Conservation (phyloP, 1,140 invertebrate genomes). For the Scaptodrosophila lebanonensis region DNA sequence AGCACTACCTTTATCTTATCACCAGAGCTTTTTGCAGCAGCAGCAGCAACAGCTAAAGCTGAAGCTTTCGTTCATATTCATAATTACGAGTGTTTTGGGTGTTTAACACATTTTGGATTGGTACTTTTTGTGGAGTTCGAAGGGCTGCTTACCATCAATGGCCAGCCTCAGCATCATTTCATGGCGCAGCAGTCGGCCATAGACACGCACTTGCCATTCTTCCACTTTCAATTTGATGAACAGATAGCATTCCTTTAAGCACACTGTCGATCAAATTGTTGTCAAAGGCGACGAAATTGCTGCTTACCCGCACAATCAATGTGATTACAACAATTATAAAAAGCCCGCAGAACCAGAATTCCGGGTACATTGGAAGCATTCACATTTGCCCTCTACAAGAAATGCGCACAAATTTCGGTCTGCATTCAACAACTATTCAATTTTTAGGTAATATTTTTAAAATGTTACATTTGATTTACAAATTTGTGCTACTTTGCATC, state of each 20-base stretch:
- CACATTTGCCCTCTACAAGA: too few relatives aligned
- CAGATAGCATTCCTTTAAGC: conserved; percentile 51
- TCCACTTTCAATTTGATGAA: conserved; percentile 50
- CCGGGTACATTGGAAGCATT: conserved; percentile 37
- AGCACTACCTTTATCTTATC: conserved; percentile 24
- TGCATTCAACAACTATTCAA: too few relatives aligned
- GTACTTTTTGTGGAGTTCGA: conserved; percentile 6
- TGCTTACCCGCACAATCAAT: conserved; percentile 46
- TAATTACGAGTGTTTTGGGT: neutral
- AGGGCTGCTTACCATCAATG: conserved; percentile 55
- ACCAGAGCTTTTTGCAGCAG: conserved; percentile 10
- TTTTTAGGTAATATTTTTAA: too few relatives aligned
- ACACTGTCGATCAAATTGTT: neutral
- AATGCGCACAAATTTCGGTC: too few relatives aligned
- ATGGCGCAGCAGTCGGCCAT: conserved; percentile 47
- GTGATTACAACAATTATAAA: conserved; percentile 40
- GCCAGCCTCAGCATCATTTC: conserved; percentile 55
- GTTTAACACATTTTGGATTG: conserved; percentile 12
- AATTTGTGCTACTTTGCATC: too few relatives aligned
- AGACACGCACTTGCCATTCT: conserved; percentile 47
- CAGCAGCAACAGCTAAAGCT: too few relatives aligned
- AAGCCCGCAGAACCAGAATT: conserved; percentile 54
- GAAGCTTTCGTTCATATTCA: too few relatives aligned
- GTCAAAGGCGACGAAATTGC: neutral
- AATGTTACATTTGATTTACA: too few relatives aligned